These are phyloP conservation scores for Heterodera filipjevi DNA, from an alignment of 2,888 invertebrate species.

Conservation along the genomic window DNA sequence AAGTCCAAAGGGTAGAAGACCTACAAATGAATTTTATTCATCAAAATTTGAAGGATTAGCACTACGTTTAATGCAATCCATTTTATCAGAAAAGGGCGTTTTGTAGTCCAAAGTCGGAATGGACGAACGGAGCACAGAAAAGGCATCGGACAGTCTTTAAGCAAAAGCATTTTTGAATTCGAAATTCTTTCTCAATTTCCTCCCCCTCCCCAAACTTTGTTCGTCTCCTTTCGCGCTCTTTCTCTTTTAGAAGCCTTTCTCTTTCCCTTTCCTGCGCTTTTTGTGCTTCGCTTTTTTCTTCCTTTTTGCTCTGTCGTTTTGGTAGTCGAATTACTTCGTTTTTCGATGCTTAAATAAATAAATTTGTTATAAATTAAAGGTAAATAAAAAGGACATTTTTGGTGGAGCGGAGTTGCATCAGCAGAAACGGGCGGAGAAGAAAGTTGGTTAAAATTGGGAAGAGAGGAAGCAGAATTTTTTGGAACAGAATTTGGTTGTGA, in stretches of 20 bases:
- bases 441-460: not conserved
- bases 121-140: not conserved
- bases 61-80: conserved; percentile 8
- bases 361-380: not conserved
- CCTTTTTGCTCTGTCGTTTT: not conserved
- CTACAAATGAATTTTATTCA: not conserved
- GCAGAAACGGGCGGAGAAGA: not conserved
- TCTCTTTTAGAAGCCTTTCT: not conserved
- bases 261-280: not conserved
- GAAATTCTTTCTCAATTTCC: not conserved
- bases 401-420: not conserved
- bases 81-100: not conserved
- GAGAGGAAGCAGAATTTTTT: not conserved
- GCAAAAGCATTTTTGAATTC: not conserved
- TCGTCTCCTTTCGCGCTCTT: not conserved
- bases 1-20: conserved; percentile 5
- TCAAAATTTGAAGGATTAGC: not conserved
- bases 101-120: conserved; percentile 9
- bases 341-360: not conserved
- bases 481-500: not conserved
- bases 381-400: not conserved
- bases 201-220: not conserved
- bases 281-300: not conserved
- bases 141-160: not conserved
- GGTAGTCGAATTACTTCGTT: not conserved